phyloP scores from a whole-genome alignment of 2,113 vertebrate genomes.

The Lepisosteus oculatus region DNA sequence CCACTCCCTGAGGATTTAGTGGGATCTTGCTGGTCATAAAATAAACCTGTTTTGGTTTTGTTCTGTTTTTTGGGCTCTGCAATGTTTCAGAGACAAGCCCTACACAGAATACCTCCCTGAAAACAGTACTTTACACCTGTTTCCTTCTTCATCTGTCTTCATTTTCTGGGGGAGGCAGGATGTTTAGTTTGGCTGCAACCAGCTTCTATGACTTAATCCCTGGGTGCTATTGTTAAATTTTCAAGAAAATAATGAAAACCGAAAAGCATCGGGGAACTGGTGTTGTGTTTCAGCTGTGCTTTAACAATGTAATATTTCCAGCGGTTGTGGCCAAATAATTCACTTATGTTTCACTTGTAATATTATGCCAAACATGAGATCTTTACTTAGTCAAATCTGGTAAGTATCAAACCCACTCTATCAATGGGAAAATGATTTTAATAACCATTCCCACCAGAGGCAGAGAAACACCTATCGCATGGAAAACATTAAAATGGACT shows the following conservation, averaged over 20 bases:
- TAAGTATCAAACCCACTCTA: constrained; percentile 65
- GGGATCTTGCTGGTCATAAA: constrained; percentile 16
- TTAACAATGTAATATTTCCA: constrained; percentile 60
- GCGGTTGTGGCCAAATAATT: constrained; percentile 57
- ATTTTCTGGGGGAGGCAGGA: constrained; percentile 60
- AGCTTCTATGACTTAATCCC: constrained; percentile 65
- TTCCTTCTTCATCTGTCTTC: constrained; percentile 61
- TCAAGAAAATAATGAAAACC: constrained; percentile 66
- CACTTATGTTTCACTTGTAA: constrained; percentile 65
- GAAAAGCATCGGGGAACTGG: constrained; percentile 47
- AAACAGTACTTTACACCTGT: constrained; percentile 60
- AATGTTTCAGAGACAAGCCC: constrained; percentile 15
- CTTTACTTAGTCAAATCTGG: constrained; percentile 68
- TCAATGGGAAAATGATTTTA: constrained; percentile 66
- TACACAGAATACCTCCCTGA: constrained; percentile 37
- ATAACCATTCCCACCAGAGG: constrained; percentile 57
- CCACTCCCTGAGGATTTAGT: constrained; percentile 28
- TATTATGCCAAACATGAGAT: constrained; percentile 69
- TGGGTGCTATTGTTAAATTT: constrained; percentile 63
- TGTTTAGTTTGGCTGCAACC: constrained; percentile 65
- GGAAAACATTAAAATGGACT: constrained; percentile 61
- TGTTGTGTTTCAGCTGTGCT: constrained; percentile 55
- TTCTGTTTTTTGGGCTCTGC: not conserved
- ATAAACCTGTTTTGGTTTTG: constrained; percentile 26
- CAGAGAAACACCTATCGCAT: constrained; percentile 59